Conservation (phyloP, 2,888 invertebrate genomes). For the Cantharis nigra region DNA sequence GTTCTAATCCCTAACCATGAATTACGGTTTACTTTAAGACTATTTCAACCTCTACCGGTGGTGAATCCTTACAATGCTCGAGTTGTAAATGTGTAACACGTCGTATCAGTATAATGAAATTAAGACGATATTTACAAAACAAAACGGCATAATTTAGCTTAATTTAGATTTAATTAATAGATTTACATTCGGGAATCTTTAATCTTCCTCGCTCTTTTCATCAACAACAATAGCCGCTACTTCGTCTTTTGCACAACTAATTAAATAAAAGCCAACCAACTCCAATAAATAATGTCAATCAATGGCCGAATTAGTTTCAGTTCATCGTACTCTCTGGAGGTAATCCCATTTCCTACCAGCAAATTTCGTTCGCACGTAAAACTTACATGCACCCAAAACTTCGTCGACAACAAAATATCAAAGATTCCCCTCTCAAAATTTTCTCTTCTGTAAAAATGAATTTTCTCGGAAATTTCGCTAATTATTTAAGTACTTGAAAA, state of each 20-base stretch:
- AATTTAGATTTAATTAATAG: neutral
- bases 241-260: neutral
- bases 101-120: neutral
- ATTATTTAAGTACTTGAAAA: neutral
- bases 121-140: neutral
- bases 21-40: conserved; percentile 23
- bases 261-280: neutral
- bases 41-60: conserved; percentile 20
- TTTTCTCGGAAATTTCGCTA: neutral
- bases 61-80: neutral
- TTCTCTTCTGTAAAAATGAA: no score
- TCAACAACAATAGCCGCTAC: neutral
- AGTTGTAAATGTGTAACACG: neutral
- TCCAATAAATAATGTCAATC: neutral
- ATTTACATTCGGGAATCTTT: neutral
- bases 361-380: neutral
- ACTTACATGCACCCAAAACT: neutral
- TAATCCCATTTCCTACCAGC: neutral
- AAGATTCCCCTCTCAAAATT: neutral
- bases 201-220: neutral
- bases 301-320: neutral
- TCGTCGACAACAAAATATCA: neutral
- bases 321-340: neutral
- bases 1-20: conserved; percentile 25
- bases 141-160: neutral